Evolutionary conservation across 1,140 invertebrate species (phyloP), one percentile per base, ranked within the genome.

Genomic region (Euura lappo): DNA sequence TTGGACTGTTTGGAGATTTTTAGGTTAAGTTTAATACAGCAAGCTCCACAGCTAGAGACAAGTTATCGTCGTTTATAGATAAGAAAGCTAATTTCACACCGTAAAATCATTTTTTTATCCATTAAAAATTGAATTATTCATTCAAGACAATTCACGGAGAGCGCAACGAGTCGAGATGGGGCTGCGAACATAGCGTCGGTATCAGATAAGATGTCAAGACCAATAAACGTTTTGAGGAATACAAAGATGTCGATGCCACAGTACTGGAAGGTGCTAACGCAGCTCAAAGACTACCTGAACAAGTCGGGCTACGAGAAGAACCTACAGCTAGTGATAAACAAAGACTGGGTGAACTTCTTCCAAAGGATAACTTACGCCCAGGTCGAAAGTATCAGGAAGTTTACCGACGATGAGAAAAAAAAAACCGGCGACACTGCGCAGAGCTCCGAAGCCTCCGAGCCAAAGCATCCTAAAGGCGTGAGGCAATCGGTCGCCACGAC

Each of bases 331-430:
- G 76, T 83, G n/a, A 70, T 90, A 5, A 89, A 85, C 69, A 90
- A 89, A 77, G 87, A 91, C 74, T 90, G 90, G 86, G 78, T 88
- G 3, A 84, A 88, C 2, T 81, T 87, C 60, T 76, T 91, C 44
- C 87, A 90, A 75, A 89, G 83, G 77, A 70, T 87, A 11, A 83
- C 85, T 0, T 85, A 84, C 13, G 78, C 80, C 0, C 83, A 84
- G 69, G 79, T 85, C 4, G 76, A 85, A 68, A 78, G 74, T 1
- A 75, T 85, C 2, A 81, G 82, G 70, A 89, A 86, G 71, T 80
- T 86, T 74, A 80, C 78, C n/a, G 77, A 85, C 45, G 83, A 83
- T 78, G 79, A 80, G 2, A 84, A 74, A 10, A 76, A 81, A 7
- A 75, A 81, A 46, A 73, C 82, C 47, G 43, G 82, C 79, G 78